These are phyloP conservation scores for Cyphomyrus discorhynchus DNA, from an alignment of 2,113 vertebrate species.

Conservation along the genomic window DNA sequence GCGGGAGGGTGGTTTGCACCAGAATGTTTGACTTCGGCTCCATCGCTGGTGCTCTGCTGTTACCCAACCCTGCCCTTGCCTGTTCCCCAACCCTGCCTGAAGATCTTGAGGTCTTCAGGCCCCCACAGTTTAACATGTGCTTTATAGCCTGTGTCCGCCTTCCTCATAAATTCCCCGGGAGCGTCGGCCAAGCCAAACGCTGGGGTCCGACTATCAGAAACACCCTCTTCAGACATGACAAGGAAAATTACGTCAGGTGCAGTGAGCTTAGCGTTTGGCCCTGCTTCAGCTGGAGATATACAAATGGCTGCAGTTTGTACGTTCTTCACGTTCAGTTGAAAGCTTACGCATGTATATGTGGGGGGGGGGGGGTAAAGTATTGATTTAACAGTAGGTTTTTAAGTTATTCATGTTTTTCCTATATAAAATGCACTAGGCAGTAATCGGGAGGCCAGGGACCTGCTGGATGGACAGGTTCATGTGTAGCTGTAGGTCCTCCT, in stretches of 20 bases:
- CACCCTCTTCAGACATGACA: not conserved
- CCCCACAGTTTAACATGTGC: slow-evolving; percentile 22
- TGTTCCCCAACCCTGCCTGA: slow-evolving; percentile 30
- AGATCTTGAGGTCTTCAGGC: slow-evolving; percentile 31
- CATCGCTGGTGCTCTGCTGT: slow-evolving; percentile 22
- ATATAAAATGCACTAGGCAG: not conserved
- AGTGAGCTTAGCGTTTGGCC: no score
- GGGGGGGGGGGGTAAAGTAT: not conserved
- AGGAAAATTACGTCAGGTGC: slow-evolving; percentile 8
- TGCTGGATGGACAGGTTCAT: not conserved
- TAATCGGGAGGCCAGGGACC: not conserved
- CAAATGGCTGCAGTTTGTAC: not conserved
- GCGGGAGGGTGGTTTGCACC: not conserved
- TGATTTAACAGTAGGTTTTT: not conserved
- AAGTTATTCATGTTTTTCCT: not conserved
- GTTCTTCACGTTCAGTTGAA: not conserved
- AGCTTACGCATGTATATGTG: not conserved
- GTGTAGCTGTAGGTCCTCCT: not conserved
- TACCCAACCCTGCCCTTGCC: slow-evolving; percentile 33
- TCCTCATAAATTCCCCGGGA: not conserved
- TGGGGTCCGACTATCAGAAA: not conserved
- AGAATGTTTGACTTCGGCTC: slow-evolving; percentile 17
- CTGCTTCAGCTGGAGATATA: not conserved
- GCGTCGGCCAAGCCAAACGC: not conserved
- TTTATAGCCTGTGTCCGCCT: slow-evolving; percentile 34